These are phyloP conservation scores for Sarcophilus harrisii DNA, from an alignment of 2,797 vertebrate species.

Conservation along the genomic window DNA sequence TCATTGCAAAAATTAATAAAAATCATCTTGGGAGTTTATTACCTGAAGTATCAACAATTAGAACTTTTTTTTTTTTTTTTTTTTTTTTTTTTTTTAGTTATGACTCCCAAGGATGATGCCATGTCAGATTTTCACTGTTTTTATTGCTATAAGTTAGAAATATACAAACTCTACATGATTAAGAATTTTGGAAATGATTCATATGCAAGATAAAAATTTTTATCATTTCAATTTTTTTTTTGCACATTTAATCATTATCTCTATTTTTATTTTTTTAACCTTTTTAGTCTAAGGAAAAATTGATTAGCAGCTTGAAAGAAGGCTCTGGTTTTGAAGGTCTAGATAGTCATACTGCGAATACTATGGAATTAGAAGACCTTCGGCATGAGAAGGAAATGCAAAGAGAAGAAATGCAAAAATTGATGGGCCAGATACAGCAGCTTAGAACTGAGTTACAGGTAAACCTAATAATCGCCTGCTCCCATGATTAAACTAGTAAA, in stretches of 20 bases:
- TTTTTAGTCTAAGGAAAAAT: constrained; percentile 96
- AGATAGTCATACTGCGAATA: constrained; percentile 88
- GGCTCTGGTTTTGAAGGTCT: constrained; percentile 94
- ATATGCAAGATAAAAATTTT: neutral
- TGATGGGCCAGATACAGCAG: constrained; percentile 93
- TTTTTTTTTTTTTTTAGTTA: constrained; percentile 18
- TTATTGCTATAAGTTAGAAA: neutral
- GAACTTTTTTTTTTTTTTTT: neutral
- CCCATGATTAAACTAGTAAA: neutral
- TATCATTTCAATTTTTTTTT: constrained; percentile 1
- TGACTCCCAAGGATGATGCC: neutral
- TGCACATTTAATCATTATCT: neutral
- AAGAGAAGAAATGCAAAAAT: constrained; percentile 94
- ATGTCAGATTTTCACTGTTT: constrained; percentile 1
- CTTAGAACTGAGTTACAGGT: constrained; percentile 95
- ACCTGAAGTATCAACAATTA: neutral
- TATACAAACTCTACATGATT: neutral
- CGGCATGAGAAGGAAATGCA: constrained; percentile 95
- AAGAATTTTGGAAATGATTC: neutral
- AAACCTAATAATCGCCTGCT: neutral
- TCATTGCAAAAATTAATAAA: neutral
- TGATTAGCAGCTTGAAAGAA: constrained; percentile 98
- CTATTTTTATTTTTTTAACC: constrained; percentile 32
- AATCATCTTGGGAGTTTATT: neutral
- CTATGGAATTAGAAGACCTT: constrained; percentile 94